Conservation (phyloP, 2,113 vertebrate species). For the Forbesichthys agassizii region DNA sequence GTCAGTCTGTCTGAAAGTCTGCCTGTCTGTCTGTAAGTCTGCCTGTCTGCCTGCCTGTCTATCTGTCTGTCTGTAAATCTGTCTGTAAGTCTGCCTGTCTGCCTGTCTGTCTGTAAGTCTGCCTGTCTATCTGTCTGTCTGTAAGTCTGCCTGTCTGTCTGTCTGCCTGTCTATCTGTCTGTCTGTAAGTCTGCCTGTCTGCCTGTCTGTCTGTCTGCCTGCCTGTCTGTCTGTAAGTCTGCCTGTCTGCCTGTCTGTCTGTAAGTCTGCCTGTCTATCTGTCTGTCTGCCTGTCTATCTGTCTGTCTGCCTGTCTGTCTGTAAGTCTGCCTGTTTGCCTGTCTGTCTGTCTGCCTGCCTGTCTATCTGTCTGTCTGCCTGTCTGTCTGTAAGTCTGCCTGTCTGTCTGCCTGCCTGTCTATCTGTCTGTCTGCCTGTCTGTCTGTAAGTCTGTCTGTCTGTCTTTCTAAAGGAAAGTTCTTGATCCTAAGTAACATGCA, state of each 20-base stretch:
- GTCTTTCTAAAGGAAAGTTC: background rate
- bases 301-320: background rate
- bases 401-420: background rate
- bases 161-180: too few relatives aligned
- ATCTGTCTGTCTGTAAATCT: background rate
- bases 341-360: too few relatives aligned
- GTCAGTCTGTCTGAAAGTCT: background rate
- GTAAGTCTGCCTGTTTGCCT: background rate
- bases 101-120: background rate
- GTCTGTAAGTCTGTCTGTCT: background rate
- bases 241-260: background rate
- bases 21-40: background rate
- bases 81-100: background rate
- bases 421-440: background rate
- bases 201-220: background rate
- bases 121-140: background rate
- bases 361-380: background rate
- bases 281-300: too few relatives aligned
- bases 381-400: background rate
- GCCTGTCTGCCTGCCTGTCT: background rate
- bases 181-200: slow-evolving; percentile 4
- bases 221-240: background rate
- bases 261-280: background rate
- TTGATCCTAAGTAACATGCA: background rate
- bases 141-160: background rate